These are phyloP conservation scores for Mola mola DNA, from an alignment of 2,113 vertebrate genomes.

Conservation along the genomic window DNA sequence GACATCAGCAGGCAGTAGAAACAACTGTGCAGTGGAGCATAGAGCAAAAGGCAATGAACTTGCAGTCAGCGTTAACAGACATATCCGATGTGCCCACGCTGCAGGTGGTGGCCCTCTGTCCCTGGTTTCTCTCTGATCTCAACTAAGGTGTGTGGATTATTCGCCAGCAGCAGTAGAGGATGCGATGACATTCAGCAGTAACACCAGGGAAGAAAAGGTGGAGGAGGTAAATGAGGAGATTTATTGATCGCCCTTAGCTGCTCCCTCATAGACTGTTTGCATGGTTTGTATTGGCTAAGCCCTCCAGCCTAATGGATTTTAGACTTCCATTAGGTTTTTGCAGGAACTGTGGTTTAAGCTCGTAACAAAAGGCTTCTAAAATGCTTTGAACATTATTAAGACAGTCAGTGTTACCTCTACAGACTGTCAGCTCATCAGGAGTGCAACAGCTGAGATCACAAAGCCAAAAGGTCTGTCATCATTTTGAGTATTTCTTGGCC, in stretches of 20 bases:
- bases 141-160: slow-evolving; percentile 58
- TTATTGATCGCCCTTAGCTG: slow-evolving; percentile 72
- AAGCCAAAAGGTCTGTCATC: too few relatives aligned
- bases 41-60: slow-evolving; percentile 20
- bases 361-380: slow-evolving; percentile 75
- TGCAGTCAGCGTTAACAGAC: slow-evolving; percentile 3
- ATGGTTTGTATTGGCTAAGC: slow-evolving; percentile 62
- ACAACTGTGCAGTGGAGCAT: neutral
- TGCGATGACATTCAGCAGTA: slow-evolving; percentile 57
- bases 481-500: too few relatives aligned
- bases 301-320: slow-evolving; percentile 75
- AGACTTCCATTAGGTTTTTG: slow-evolving; percentile 74
- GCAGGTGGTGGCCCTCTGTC: slow-evolving; percentile 24
- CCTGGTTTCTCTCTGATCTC: slow-evolving; percentile 35
- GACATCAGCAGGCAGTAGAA: neutral
- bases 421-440: slow-evolving; percentile 57
- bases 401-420: slow-evolving; percentile 48
- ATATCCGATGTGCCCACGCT: slow-evolving; percentile 19
- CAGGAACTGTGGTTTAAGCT: slow-evolving; percentile 75
- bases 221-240: slow-evolving; percentile 38
- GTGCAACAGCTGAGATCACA: slow-evolving; percentile 17
- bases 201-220: slow-evolving; percentile 43
- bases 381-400: slow-evolving; percentile 75
- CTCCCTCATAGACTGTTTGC: slow-evolving; percentile 48
- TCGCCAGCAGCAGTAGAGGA: slow-evolving; percentile 48